A percentile compares a stretch with the other conserved stretches of the same genome.
Evolutionary conservation across 2,113 vertebrate genomes (phyloP).

Genomic region (Circaetus gallicus): DNA sequence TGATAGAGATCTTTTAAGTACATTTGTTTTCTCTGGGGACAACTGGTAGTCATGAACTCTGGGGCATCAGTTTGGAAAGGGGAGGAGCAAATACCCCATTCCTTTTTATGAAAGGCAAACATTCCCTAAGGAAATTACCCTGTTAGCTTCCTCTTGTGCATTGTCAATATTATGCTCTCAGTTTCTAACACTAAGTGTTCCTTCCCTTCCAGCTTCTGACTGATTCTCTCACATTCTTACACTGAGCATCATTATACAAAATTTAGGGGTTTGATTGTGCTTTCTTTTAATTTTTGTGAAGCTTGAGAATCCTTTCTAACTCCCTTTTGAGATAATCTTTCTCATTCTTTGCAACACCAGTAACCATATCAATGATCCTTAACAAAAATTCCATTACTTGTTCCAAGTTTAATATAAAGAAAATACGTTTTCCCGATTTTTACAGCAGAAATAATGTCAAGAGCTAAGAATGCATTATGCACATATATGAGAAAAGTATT

Average conservation of each 20-base stretch:
- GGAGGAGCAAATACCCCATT: no score
- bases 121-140: no score
- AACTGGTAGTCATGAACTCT: no score
- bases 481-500: not conserved
- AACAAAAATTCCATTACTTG: not conserved
- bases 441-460: not conserved
- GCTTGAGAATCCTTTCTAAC: not conserved
- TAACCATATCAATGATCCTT: not conserved
- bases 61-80: no score
- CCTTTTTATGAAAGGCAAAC: no score
- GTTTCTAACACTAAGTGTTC: not conserved
- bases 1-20: no score
- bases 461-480: not conserved
- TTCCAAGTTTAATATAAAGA: not conserved
- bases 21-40: no score
- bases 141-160: no score
- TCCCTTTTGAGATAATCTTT: not conserved
- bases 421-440: not conserved
- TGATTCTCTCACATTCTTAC: not conserved
- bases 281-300: not conserved
- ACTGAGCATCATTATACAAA: not conserved
- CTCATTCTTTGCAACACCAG: not conserved
- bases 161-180: not conserved
- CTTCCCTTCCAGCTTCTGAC: not conserved
- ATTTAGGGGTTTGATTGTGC: not conserved